Conservation (phyloP, 2,888 invertebrate species). For the Subacronicta megacephala region DNA sequence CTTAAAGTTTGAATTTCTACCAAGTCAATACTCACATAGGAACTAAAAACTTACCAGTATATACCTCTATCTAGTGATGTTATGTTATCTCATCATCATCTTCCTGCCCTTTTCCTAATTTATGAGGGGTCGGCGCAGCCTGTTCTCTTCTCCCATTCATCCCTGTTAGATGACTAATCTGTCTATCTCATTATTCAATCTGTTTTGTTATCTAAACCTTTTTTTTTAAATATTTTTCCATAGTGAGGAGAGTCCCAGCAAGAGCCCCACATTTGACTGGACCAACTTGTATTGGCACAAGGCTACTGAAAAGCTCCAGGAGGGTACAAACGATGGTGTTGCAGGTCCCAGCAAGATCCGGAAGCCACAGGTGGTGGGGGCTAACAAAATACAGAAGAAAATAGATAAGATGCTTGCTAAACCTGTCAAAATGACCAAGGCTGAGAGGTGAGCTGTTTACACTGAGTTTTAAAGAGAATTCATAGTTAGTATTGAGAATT, state of each 20-base stretch:
- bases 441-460: conserved; percentile 52
- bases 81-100: too few species aligned
- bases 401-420: conserved; percentile 62
- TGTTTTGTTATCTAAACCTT: too few species aligned
- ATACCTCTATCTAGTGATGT: too few species aligned
- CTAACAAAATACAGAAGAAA: conserved; percentile 59
- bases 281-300: conserved; percentile 35
- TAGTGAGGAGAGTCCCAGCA: conserved; percentile 9
- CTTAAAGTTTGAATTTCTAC: too few species aligned
- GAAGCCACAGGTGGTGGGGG: conserved; percentile 12
- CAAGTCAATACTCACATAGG: too few species aligned
- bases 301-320: conserved; percentile 13
- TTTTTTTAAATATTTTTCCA: background rate
- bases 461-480: background rate
- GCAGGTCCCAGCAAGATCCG: conserved; percentile 24
- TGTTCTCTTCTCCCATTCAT: too few species aligned
- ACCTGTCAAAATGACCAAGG: conserved; percentile 66
- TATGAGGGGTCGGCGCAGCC: too few species aligned
- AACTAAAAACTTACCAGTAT: too few species aligned
- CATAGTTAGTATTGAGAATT: too few species aligned
- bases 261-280: conserved; percentile 35
- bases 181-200: too few species aligned
- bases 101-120: too few species aligned
- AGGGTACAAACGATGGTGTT: background rate
- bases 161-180: too few species aligned